Percentiles rank a stretch among this genome's conserved stretches.
phyloP scores from a whole-genome alignment of 1,140 invertebrate species.

The Penaeus indicus region DNA sequence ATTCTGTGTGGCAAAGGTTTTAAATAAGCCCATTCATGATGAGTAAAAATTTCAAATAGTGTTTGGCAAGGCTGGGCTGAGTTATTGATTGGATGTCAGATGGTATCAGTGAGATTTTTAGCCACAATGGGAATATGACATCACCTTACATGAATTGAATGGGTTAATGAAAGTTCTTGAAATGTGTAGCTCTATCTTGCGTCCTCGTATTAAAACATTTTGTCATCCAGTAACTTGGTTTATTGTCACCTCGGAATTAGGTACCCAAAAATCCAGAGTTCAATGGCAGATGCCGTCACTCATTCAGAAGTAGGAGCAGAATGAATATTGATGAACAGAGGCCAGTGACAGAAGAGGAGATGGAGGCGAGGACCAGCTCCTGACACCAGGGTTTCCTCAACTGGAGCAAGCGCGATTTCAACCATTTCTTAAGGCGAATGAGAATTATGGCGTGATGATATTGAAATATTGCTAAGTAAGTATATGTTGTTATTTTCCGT shows the following conservation, averaged over 20 bases:
- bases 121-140: no score
- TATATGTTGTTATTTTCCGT: neutral
- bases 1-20: neutral
- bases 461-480: slow-evolving; percentile 93
- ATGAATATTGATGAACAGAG: slow-evolving; percentile 96
- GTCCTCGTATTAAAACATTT: no score
- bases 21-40: no score
- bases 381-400: slow-evolving; percentile 96
- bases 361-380: slow-evolving; percentile 89
- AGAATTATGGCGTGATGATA: slow-evolving; percentile 99
- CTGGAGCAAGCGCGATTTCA: slow-evolving; percentile 97
- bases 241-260: slow-evolving; percentile 67
- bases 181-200: neutral
- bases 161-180: no score
- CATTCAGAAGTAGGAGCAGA: slow-evolving; percentile 94
- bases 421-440: slow-evolving; percentile 97
- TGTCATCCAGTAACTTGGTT: neutral
- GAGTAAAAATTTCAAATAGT: no score
- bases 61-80: no score
- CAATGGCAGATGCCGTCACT: slow-evolving; percentile 92
- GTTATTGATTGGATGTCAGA: no score
- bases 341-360: slow-evolving; percentile 88
- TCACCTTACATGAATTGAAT: no score
- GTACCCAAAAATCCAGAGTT: slow-evolving; percentile 95
- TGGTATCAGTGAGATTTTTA: no score